A percentile compares a stretch with the other conserved stretches of the same genome.
phyloP scores from a whole-genome alignment of 1,140 invertebrate species.

The Odontomachus brunneus region DNA sequence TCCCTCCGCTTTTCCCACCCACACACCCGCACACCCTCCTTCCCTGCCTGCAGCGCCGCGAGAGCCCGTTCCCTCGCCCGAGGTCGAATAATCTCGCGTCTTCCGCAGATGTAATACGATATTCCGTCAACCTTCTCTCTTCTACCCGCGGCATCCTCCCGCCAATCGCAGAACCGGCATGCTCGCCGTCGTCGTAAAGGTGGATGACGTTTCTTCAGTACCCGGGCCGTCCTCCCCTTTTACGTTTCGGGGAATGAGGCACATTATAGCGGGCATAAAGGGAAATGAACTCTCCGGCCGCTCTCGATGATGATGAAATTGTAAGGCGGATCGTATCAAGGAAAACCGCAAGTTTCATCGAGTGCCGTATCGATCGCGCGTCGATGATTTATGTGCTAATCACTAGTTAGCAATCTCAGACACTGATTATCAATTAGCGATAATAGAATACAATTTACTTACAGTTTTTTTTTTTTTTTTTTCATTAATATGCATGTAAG shows the following conservation, averaged over 20 bases:
- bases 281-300: background rate
- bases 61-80: background rate
- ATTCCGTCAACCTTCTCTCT: slow-evolving; percentile 55
- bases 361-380: background rate
- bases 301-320: slow-evolving; percentile 15
- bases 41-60: background rate
- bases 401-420: background rate
- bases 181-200: slow-evolving; percentile 10
- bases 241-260: slow-evolving; percentile 4
- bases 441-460: background rate
- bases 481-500: too few relatives aligned
- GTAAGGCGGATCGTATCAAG: background rate
- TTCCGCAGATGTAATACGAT: slow-evolving; percentile 58
- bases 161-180: slow-evolving; percentile 18
- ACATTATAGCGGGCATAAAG: slow-evolving; percentile 1
- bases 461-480: too few relatives aligned
- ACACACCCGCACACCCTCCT: background rate
- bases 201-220: slow-evolving; percentile 29
- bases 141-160: slow-evolving; percentile 21
- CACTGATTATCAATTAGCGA: background rate
- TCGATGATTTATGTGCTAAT: background rate
- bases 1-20: slow-evolving; percentile 5
- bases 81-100: slow-evolving; percentile 58
- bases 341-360: background rate
- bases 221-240: slow-evolving; percentile 20